Evolutionary conservation across 2,888 invertebrate species (phyloP).

Genomic region (Hydrotaea cyrtoneurina): DNA sequence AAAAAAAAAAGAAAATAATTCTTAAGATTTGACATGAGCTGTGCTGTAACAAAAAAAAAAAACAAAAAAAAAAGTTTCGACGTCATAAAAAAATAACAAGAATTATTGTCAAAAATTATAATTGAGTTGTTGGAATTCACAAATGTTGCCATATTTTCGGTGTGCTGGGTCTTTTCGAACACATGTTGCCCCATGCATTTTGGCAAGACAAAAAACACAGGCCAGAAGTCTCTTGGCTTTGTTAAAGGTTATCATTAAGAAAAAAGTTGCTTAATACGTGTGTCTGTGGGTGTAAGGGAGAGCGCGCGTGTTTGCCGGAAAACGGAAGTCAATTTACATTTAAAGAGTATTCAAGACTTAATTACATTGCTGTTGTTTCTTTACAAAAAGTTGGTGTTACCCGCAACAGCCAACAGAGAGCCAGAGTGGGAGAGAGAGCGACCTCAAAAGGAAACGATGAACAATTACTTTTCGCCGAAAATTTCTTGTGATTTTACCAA

Average conservation of each 20-base stretch:
- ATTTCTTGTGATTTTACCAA: neutral
- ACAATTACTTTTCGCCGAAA: neutral
- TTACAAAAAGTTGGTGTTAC: neutral
- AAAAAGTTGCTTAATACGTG: neutral
- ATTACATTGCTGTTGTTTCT: constrained; percentile 15
- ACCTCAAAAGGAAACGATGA: neutral
- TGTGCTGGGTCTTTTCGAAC: no score
- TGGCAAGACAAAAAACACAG: neutral
- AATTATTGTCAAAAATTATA: neutral
- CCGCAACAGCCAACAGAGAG: neutral
- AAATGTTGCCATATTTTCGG: no score
- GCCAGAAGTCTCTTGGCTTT: neutral
- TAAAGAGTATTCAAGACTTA: constrained; percentile 25
- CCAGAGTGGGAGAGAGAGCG: neutral
- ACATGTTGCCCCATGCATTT: neutral
- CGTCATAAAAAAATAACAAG: neutral
- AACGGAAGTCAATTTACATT: constrained; percentile 34
- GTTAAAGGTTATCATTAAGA: neutral
- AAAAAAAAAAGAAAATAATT: neutral
- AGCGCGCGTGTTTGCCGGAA: neutral
- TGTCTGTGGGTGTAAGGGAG: constrained; percentile 19
- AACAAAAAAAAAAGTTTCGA: neutral
- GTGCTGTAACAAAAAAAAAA: neutral
- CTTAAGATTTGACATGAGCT: neutral
- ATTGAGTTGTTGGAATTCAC: neutral